Evolutionary conservation across 2,113 vertebrate genomes (phyloP).

Genomic region (Dicrurus megarhynchus): DNA sequence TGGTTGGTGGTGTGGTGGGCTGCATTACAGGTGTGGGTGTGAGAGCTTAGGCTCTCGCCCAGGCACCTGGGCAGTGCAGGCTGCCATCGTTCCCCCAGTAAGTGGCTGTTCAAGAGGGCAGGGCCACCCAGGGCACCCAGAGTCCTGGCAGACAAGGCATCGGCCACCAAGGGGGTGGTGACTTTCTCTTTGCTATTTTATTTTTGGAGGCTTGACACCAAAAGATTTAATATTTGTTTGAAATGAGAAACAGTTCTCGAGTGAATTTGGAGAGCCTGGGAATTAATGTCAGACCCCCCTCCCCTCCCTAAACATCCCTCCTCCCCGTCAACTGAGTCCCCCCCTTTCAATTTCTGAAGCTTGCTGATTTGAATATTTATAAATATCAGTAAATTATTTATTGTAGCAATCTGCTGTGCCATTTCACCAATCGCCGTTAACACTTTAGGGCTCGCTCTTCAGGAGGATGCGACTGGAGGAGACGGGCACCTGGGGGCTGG

Average conservation of each 20-base stretch:
- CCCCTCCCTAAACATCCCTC: neutral
- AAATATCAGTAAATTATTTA: constrained; percentile 99
- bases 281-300: constrained; percentile 64
- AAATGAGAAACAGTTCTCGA: constrained; percentile 73
- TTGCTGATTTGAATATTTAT: constrained; percentile 99
- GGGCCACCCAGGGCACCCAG: neutral
- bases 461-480: neutral
- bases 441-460: constrained; percentile 75
- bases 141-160: neutral
- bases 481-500: neutral
- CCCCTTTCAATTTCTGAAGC: constrained; percentile 81
- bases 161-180: neutral
- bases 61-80: neutral
- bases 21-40: neutral
- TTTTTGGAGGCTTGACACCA: constrained; percentile 61
- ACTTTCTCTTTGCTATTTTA: constrained; percentile 16
- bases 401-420: constrained; percentile 99
- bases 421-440: constrained; percentile 81
- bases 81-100: neutral
- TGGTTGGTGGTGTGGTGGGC: neutral
- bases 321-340: constrained; percentile 53
- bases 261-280: constrained; percentile 72
- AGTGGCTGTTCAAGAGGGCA: neutral
- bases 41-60: neutral
- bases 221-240: constrained; percentile 74